Conservation (phyloP, 2,888 invertebrate genomes). For the Galerucella calmariensis region DNA sequence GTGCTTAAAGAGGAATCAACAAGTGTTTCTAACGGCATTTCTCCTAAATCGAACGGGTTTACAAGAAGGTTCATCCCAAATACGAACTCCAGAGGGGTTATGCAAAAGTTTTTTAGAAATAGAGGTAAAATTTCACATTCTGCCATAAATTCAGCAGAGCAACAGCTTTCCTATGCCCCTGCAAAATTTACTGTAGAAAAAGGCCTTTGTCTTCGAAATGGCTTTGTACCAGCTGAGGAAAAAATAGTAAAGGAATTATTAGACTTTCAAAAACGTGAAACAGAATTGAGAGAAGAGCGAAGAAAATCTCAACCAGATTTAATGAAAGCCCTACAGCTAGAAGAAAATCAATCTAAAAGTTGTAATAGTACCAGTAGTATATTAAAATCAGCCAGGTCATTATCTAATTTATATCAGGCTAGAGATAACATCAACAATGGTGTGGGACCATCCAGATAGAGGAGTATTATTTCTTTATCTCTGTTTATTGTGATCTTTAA, state of each 20-base stretch:
- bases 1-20: conserved; percentile 26
- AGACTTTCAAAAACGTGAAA: conserved; percentile 78
- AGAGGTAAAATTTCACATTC: conserved; percentile 74
- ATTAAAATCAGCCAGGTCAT: conserved; percentile 50
- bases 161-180: conserved; percentile 54
- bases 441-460: background rate
- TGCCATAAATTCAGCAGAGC: conserved; percentile 48
- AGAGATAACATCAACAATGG: conserved; percentile 31
- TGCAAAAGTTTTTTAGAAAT: conserved; percentile 86
- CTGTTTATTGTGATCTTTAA: conserved; percentile 6
- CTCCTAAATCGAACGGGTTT: conserved; percentile 63
- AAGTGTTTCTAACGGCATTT: conserved; percentile 33
- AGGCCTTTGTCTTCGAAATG: conserved; percentile 76
- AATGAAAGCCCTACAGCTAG: conserved; percentile 71
- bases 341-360: conserved; percentile 61
- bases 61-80: conserved; percentile 73
- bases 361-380: conserved; percentile 35
- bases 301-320: conserved; percentile 73
- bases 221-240: conserved; percentile 86
- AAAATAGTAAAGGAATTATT: conserved; percentile 81
- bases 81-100: conserved; percentile 73
- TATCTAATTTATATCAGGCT: conserved; percentile 48
- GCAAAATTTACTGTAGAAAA: conserved; percentile 62
- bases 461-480: background rate
- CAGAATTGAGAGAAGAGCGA: conserved; percentile 71